These are phyloP conservation scores for Tolypeutes matacus DNA, from an alignment of 2,797 vertebrate genomes.

Conservation along the genomic window DNA sequence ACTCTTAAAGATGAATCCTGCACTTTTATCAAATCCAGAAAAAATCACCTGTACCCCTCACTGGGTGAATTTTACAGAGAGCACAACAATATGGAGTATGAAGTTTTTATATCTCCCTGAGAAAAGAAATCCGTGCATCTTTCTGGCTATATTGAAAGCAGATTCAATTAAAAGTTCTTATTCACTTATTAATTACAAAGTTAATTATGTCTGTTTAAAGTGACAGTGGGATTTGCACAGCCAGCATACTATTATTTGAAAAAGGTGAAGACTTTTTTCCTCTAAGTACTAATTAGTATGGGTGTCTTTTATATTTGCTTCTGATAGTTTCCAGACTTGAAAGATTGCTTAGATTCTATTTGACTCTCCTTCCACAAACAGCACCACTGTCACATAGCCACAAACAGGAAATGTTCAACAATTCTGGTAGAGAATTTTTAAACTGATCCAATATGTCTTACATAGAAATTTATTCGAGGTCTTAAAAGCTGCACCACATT, in stretches of 20 bases:
- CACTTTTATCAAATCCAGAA: conserved; percentile 4
- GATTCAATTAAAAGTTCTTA: conserved; percentile 85
- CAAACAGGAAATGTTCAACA: not conserved
- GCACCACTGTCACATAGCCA: not conserved
- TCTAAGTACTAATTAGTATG: conserved; percentile 34
- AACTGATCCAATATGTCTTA: not conserved
- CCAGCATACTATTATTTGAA: conserved; percentile 34
- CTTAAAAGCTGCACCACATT: not conserved
- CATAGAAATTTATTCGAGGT: not conserved
- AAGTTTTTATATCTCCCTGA: not conserved
- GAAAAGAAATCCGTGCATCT: conserved; percentile 59
- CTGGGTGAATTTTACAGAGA: not conserved
- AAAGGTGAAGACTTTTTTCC: conserved; percentile 15
- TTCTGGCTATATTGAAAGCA: conserved; percentile 58
- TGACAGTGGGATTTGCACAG: conserved; percentile 73
- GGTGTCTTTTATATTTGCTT: not conserved
- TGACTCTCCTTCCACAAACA: not conserved
- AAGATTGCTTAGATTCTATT: not conserved
- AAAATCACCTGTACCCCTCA: not conserved
- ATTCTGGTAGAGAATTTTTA: not conserved
- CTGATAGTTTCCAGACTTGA: not conserved
- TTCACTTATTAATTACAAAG: conserved; percentile 84
- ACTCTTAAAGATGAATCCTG: not conserved
- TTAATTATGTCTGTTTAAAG: conserved; percentile 84
- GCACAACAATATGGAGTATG: not conserved